Base-by-base conservation (phyloP, 1,140 invertebrate species). In the Ylistrum balloti region DNA sequence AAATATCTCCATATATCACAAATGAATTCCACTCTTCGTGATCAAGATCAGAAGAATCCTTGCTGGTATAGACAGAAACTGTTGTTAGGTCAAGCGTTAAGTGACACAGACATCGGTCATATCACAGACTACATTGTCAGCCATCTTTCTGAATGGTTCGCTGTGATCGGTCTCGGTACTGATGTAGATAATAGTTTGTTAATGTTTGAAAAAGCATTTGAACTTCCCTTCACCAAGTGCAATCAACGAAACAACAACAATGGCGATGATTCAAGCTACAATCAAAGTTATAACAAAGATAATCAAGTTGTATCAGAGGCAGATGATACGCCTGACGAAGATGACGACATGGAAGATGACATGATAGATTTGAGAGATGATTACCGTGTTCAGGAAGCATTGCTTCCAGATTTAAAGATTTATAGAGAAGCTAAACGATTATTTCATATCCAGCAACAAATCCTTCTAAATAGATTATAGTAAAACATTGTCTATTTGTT, bases 81-180 rank as follows among this genome's bases (percentile, higher is more conserved):
- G 32, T 33, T 88, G 48, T 48, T 93, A 22, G 91, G 91, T 35
- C 33, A 87, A 41, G 56, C 56, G n/a, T 89, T 93, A 56, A 88
- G 85, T 32, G 38, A 34, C 3, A 48, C 48, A n/a, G 91, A 90
- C 74, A 41, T 87, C 15, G 33, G n/a, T 20, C 33, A 91, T 48
- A 48, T 91, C n/a, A 85, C 92, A 13, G 86, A 92, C 74, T 93
- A 92, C 33, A 88, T 93, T 74, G 86, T 91, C 17, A 87, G 90
- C 10, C 90, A 93, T 89, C 87, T 93, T n/a, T 88, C 91, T n/a
- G 88, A 90, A 85, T 93, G 92, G 92, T 92, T 93, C 88, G 88
- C 90, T 34, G 90, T 93, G 17, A 88, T 93, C 33, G 92, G 91
- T 17, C 17, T 92, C 20, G 88, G 41, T 38, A 89, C 91, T 28